Percentiles rank a stretch among this genome's conserved stretches.
Evolutionary conservation across 2,888 invertebrate genomes (phyloP).

Genomic region (Acrobasis suavella): DNA sequence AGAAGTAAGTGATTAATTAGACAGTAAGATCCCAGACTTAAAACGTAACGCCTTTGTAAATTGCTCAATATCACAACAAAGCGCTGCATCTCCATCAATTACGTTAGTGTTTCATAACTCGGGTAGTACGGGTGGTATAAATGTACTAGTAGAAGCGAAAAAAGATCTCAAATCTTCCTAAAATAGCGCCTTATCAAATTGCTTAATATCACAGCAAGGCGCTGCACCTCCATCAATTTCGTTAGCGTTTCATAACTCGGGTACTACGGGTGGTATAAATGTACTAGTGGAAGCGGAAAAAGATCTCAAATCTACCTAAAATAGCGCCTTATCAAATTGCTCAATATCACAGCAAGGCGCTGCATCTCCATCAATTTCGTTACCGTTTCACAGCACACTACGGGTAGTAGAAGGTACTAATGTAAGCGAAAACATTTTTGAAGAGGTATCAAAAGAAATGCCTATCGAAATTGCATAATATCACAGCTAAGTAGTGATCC

Average conservation of each 20-base stretch:
- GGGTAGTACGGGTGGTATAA: background rate
- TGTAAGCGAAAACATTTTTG: too few species aligned
- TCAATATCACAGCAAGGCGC: background rate
- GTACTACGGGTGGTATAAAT: background rate
- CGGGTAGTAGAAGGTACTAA: background rate
- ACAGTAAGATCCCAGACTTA: background rate
- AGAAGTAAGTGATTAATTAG: background rate
- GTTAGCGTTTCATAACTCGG: slow-evolving; percentile 8
- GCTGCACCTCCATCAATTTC: slow-evolving; percentile 24
- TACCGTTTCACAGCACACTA: background rate
- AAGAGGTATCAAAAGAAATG: too few species aligned
- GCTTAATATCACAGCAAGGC: slow-evolving; percentile 17
- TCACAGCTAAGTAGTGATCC: too few species aligned
- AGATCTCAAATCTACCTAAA: too few species aligned
- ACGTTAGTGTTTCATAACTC: slow-evolving; percentile 10
- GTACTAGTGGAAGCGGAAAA: too few species aligned
- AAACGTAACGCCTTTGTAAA: slow-evolving; percentile 18
- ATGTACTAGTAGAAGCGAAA: too few species aligned
- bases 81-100: slow-evolving; percentile 24
- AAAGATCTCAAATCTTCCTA: too few species aligned
- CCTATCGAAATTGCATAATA: too few species aligned
- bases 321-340: too few species aligned
- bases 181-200: slow-evolving; percentile 18
- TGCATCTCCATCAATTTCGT: slow-evolving; percentile 26
- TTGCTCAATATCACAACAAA: slow-evolving; percentile 19